Evolutionary conservation across 2,797 vertebrate species (phyloP).

Genomic region (Hozukius guyotensis): DNA sequence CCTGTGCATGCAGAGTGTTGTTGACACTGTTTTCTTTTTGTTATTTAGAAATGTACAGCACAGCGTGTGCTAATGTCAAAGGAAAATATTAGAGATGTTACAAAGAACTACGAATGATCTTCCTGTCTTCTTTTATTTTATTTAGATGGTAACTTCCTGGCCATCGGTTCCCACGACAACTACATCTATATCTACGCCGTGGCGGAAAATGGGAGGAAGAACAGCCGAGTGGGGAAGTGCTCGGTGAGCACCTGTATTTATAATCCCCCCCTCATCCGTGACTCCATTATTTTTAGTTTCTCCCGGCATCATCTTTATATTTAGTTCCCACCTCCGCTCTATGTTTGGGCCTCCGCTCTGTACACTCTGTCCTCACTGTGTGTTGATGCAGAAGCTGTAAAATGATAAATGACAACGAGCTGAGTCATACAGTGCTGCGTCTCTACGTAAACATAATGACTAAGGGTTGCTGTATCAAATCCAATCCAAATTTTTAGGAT

Average conservation of each 20-base stretch:
- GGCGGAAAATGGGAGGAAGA: conserved; percentile 93
- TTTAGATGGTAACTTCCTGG: conserved; percentile 94
- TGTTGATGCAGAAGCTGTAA: conserved; percentile 10
- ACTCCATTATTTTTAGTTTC: conserved; percentile 40
- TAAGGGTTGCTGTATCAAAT: not conserved
- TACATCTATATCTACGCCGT: conserved; percentile 97
- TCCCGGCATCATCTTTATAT: conserved; percentile 29
- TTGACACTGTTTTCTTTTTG: not conserved
- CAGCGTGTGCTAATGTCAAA: not conserved
- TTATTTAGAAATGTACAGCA: not conserved
- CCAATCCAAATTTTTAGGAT: not conserved
- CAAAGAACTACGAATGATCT: not conserved
- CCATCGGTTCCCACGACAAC: conserved; percentile 99
- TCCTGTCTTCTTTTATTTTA: conserved; percentile 5
- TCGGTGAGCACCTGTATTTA: conserved; percentile 87
- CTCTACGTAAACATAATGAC: not conserved
- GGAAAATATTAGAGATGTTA: not conserved
- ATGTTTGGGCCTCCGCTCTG: conserved; percentile 3
- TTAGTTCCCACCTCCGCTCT: conserved; percentile 32
- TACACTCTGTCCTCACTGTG: conserved; percentile 13
- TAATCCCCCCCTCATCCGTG: not conserved
- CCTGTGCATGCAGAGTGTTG: not conserved
- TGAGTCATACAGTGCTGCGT: conserved; percentile 28
- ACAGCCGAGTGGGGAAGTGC: conserved; percentile 95
- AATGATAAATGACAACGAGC: conserved; percentile 6